phyloP scores from a whole-genome alignment of 2,113 vertebrate species.

The Apteryx owenii region DNA sequence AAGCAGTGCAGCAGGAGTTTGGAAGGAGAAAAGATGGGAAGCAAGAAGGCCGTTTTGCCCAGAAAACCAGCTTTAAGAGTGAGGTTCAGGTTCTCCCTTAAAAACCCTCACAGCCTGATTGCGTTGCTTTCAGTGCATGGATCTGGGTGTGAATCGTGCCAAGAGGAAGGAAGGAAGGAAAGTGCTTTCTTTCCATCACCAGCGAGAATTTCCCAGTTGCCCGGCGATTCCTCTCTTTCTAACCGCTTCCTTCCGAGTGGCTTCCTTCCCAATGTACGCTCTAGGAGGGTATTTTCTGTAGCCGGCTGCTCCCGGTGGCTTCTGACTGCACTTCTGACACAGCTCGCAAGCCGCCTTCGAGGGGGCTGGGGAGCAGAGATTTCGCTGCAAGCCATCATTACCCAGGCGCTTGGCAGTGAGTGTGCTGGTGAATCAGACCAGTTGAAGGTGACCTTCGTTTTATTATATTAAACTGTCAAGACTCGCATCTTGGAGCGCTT shows the following conservation, averaged over 20 bases:
- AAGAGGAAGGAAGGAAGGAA: background rate
- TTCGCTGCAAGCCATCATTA: rapidly evolving
- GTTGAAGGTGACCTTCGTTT: background rate
- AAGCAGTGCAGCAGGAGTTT: background rate
- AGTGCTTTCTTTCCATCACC: background rate
- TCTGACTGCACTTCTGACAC: background rate
- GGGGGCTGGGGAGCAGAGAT: background rate
- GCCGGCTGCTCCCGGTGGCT: background rate
- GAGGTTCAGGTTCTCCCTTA: background rate
- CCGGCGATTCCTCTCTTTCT: rapidly evolving
- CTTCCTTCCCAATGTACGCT: background rate
- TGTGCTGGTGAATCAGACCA: background rate
- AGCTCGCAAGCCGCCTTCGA: background rate
- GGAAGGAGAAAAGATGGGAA: background rate
- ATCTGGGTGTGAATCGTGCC: background rate
- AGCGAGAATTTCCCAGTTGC: background rate
- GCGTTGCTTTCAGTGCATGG: background rate
- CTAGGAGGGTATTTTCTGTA: background rate
- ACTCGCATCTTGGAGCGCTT: background rate
- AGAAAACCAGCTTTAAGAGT: background rate
- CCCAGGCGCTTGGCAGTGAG: background rate
- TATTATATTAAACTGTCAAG: background rate
- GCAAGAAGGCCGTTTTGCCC: background rate
- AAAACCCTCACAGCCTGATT: background rate
- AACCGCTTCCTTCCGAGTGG: too few species aligned